Evolutionary conservation across 2,797 vertebrate genomes (phyloP), one percentile per base, ranked within the genome.

Genomic region (Enteromius treurensis): DNA sequence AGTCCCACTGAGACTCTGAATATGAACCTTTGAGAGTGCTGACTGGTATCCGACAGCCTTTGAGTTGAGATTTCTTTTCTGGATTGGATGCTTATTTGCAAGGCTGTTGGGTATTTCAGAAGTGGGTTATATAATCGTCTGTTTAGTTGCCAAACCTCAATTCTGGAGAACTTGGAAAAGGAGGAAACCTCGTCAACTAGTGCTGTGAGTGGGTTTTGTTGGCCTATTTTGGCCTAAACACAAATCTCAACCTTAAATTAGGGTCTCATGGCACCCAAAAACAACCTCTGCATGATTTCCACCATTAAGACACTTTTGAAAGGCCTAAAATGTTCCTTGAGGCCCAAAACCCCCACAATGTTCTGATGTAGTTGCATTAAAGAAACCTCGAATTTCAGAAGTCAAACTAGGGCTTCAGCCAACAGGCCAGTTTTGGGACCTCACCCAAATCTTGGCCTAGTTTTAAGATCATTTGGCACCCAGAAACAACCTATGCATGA

Each of bases 301-400:
- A 92, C 85, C 89, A 92, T 93, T 92, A 62, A 62, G 40, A 77
- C 40, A 68, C 45, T 34, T 23, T 19, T 13, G n/a, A 70, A 65
- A 45, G 49, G 55, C 23, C 47, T 67, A 49, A 55, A 26, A 10
- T 17, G n/a, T 32, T 55, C 34, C 51, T n/a, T 42, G 26, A 65
- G 17, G 60, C 60, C 26, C 60, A 65, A 19, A 45, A 40, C 29
- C 7, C n/a, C 6, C 58, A 23, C 40, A 32, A 67, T 37, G 4
- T 51, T 51, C 3, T 4, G 40, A 19, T 34, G 11, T 79, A 15
- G 6, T 68, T 79, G 45, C 23, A 23, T 67, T 62, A 69, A 45
- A 74, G 29, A 68, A 71, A 51, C 53, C 49, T 49, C 32, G 13
- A 70, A 55, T 23, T 34, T 32, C 10, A 2, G 21, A 75, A 21